These are phyloP conservation scores for Steromphala cineraria DNA, from an alignment of 2,888 invertebrate species.

Conservation along the genomic window DNA sequence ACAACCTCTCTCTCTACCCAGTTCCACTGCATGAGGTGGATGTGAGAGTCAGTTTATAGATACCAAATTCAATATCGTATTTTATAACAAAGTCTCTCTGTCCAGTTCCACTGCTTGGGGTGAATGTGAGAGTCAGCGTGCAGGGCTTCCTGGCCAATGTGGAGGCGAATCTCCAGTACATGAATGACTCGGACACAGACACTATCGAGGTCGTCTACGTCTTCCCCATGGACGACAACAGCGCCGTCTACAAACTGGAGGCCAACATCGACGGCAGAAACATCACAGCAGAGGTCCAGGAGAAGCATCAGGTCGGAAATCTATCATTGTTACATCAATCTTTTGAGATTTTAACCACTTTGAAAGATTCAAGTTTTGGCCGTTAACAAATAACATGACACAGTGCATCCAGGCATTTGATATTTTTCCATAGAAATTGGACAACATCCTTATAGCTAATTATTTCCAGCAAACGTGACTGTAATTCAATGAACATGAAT, in stretches of 20 bases:
- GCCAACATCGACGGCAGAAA: slow-evolving; percentile 44
- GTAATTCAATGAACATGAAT: background rate
- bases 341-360: too few relatives aligned
- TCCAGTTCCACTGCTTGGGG: slow-evolving; percentile 40
- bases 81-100: too few relatives aligned
- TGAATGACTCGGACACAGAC: slow-evolving; percentile 35
- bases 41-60: too few relatives aligned
- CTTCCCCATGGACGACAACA: slow-evolving; percentile 53
- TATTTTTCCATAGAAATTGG: too few relatives aligned
- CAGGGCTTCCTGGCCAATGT: slow-evolving; percentile 42
- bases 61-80: too few relatives aligned
- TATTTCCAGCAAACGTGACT: too few relatives aligned
- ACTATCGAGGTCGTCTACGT: slow-evolving; percentile 46
- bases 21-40: too few relatives aligned
- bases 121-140: slow-evolving; percentile 32
- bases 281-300: slow-evolving; percentile 51
- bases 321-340: too few relatives aligned
- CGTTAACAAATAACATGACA: too few relatives aligned
- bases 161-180: slow-evolving; percentile 36
- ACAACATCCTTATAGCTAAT: background rate
- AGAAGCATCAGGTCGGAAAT: slow-evolving; percentile 43
- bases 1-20: too few relatives aligned
- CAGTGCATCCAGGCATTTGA: too few relatives aligned
- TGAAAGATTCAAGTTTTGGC: too few relatives aligned
- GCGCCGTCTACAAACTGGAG: slow-evolving; percentile 52